Evolutionary conservation across 37 sponge, comb jelly and placozoan genomes (phyloP).

Genomic region (Aplysina aerophoba): DNA sequence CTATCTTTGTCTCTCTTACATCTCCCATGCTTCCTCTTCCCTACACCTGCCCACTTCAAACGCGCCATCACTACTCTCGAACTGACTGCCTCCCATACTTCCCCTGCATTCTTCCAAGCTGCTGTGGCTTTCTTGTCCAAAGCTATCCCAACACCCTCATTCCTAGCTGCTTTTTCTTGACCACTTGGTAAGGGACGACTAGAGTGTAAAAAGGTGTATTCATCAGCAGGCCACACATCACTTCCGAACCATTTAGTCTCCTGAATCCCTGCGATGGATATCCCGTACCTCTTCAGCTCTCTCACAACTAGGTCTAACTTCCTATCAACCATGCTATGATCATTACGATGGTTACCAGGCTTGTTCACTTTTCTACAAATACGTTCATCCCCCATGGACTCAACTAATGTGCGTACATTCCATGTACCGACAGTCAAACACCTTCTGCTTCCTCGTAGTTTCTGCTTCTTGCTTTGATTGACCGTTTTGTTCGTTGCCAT

Average conservation of each 20-base stretch:
- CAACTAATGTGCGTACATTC: not conserved
- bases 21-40: not conserved
- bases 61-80: conserved; percentile 36
- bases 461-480: too few relatives aligned
- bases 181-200: conserved; percentile 27
- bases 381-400: not conserved
- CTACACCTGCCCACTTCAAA: not conserved
- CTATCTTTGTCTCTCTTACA: not conserved
- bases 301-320: conserved; percentile 13
- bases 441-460: too few relatives aligned
- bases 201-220: conserved; percentile 33
- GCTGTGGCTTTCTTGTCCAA: not conserved
- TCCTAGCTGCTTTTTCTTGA: not conserved
- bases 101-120: conserved; percentile 28
- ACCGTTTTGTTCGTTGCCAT: too few relatives aligned
- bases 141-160: conserved; percentile 25
- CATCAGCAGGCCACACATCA: conserved; percentile 34
- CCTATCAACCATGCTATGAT: not conserved
- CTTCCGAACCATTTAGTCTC: conserved; percentile 51
- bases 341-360: not conserved
- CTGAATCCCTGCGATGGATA: conserved; percentile 30
- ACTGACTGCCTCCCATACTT: conserved; percentile 34
- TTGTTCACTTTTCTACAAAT: not conserved
- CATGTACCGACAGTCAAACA: too few relatives aligned
- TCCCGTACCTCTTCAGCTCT: not conserved